phyloP scores from a whole-genome alignment of 2,888 invertebrate genomes.

The Blastobasis adustella region DNA sequence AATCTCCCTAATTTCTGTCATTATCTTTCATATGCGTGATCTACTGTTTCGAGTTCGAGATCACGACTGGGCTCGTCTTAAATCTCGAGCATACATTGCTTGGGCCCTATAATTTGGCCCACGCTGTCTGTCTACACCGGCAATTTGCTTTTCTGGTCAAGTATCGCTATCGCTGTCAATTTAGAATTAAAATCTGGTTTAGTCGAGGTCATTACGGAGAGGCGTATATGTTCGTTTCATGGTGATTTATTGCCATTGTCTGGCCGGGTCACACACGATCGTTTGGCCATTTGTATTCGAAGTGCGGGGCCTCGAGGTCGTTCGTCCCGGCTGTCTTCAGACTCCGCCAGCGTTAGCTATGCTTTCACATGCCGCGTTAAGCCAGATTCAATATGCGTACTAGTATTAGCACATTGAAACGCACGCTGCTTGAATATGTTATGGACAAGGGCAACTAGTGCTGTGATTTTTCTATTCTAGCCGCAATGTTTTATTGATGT shows the following conservation, averaged over 20 bases:
- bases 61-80: too few relatives aligned
- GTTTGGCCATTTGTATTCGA: conserved; percentile 57
- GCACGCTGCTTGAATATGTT: conserved; percentile 37
- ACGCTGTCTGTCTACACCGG: too few relatives aligned
- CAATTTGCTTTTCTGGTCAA: too few relatives aligned
- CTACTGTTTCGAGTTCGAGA: too few relatives aligned
- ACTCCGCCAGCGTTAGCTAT: conserved; percentile 35
- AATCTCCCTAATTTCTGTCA: too few relatives aligned
- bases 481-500: too few relatives aligned
- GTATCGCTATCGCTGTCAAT: background rate
- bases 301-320: conserved; percentile 56
- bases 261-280: conserved; percentile 29
- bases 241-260: conserved; percentile 37
- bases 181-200: background rate
- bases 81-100: too few relatives aligned
- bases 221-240: conserved; percentile 2
- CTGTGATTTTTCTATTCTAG: too few relatives aligned
- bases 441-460: conserved; percentile 7
- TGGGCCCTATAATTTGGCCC: too few relatives aligned
- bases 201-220: background rate
- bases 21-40: too few relatives aligned
- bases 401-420: conserved; percentile 58
- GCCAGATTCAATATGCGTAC: conserved; percentile 49
- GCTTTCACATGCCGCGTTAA: conserved; percentile 45
- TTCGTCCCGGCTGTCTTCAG: conserved; percentile 66